Percentiles rank a stretch among this genome's conserved stretches.
Evolutionary conservation across 1,140 invertebrate species (phyloP).

Genomic region (Drosophila prosaltans): DNA sequence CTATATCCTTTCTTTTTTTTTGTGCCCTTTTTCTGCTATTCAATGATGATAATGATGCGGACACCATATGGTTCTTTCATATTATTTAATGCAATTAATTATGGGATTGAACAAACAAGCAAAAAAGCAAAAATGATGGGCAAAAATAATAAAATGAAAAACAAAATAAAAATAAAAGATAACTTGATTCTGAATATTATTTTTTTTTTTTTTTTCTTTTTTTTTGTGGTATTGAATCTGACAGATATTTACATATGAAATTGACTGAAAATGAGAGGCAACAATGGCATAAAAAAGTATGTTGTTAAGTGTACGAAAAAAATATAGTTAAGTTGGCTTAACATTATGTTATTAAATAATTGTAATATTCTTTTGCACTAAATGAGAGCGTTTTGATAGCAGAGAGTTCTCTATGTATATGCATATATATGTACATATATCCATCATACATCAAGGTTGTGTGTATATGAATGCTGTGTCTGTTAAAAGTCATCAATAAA

Average conservation of each 20-base stretch:
- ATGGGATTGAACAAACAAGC: constrained; percentile 7
- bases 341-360: background rate
- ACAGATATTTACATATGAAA: constrained; percentile 7
- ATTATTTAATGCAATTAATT: constrained; percentile 39
- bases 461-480: too few species aligned
- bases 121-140: constrained; percentile 7
- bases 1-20: constrained; percentile 39
- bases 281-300: constrained; percentile 7
- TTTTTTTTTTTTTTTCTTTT: background rate
- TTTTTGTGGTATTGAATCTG: constrained; percentile 3
- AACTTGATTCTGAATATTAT: background rate
- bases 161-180: too few species aligned
- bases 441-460: too few species aligned
- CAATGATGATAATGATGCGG: constrained; percentile 12
- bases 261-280: background rate
- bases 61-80: constrained; percentile 47
- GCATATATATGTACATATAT: too few species aligned
- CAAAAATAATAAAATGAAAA: background rate
- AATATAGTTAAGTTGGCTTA: background rate
- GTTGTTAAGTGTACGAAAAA: background rate
- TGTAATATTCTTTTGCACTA: background rate
- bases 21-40: too few species aligned
- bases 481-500: too few species aligned
- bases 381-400: background rate
- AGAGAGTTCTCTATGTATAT: too few species aligned